Percentiles rank a stretch among this genome's conserved stretches.
These are phyloP conservation scores for Chaetorhynchus papuensis DNA, from an alignment of 2,113 vertebrate genomes.

Conservation along the genomic window DNA sequence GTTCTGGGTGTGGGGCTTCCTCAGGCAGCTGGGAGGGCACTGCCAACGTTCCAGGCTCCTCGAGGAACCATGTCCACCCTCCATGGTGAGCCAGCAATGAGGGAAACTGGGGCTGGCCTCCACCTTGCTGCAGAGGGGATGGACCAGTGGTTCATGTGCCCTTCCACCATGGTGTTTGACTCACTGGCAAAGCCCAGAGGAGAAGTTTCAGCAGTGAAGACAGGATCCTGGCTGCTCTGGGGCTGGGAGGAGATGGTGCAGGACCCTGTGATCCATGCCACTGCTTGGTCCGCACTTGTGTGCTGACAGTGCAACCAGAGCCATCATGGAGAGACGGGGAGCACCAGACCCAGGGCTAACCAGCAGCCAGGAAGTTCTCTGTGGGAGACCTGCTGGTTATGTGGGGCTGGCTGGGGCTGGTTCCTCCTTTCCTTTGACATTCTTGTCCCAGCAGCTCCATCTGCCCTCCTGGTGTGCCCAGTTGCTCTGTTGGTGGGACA, in stretches of 20 bases:
- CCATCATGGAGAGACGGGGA: not conserved
- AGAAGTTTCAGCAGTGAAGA: not conserved
- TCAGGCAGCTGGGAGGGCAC: not conserved
- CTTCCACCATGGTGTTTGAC: rapidly evolving
- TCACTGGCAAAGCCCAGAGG: not conserved
- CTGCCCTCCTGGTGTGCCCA: not conserved
- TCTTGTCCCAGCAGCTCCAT: not conserved
- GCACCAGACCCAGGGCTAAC: not conserved
- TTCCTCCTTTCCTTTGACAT: not conserved
- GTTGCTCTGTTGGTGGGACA: not conserved
- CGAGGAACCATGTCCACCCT: rapidly evolving
- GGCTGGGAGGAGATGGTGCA: not conserved
- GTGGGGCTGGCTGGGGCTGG: not conserved
- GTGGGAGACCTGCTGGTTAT: not conserved
- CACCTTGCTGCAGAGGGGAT: not conserved
- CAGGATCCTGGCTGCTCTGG: not conserved
- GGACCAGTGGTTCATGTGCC: too few relatives aligned
- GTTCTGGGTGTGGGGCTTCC: not conserved
- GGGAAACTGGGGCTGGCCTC: not conserved
- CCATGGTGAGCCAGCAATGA: not conserved
- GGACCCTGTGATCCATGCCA: rapidly evolving
- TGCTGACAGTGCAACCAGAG: not conserved
- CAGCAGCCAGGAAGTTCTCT: not conserved
- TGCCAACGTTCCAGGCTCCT: not conserved
- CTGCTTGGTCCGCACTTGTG: not conserved